These are phyloP conservation scores for Drosophila fuyamai DNA, from an alignment of 1,140 invertebrate genomes.

Conservation along the genomic window DNA sequence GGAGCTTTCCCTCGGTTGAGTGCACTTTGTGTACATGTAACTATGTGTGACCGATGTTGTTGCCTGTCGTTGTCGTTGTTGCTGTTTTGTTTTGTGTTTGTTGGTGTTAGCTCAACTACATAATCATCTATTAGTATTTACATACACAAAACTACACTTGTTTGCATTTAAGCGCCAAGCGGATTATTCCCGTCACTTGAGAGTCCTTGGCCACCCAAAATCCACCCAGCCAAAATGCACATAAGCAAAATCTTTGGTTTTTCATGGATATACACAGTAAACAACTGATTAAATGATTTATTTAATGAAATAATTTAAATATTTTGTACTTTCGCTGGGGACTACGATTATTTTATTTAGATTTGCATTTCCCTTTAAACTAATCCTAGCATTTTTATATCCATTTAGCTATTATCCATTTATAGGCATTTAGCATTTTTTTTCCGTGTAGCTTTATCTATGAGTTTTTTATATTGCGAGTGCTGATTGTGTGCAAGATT, in stretches of 20 bases:
- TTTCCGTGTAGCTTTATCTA: slow-evolving; percentile 7
- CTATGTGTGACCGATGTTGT: slow-evolving; percentile 73
- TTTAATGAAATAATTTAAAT: neutral
- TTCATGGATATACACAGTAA: slow-evolving; percentile 3
- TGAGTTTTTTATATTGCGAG: slow-evolving; percentile 25
- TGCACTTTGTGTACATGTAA: slow-evolving; percentile 81
- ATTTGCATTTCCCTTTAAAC: no score
- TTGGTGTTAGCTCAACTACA: slow-evolving; percentile 80
- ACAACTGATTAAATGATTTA: neutral
- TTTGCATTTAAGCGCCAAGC: slow-evolving; percentile 81
- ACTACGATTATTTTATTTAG: no score
- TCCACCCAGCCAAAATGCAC: slow-evolving; percentile 2
- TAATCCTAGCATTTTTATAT: no score
- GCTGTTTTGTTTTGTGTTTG: slow-evolving; percentile 31
- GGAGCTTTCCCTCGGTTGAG: slow-evolving; percentile 73
- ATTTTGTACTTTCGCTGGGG: no score
- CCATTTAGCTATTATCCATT: no score
- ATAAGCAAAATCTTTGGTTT: slow-evolving; percentile 20
- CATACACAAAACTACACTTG: slow-evolving; percentile 82
- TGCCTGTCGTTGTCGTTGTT: slow-evolving; percentile 31
- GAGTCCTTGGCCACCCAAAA: slow-evolving; percentile 12
- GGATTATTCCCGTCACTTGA: slow-evolving; percentile 67
- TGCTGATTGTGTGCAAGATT: slow-evolving; percentile 58
- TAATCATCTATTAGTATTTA: slow-evolving; percentile 83
- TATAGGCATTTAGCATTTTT: neutral